Evolutionary conservation across 1,140 invertebrate species (phyloP).

Genomic region (Papilio helenus): DNA sequence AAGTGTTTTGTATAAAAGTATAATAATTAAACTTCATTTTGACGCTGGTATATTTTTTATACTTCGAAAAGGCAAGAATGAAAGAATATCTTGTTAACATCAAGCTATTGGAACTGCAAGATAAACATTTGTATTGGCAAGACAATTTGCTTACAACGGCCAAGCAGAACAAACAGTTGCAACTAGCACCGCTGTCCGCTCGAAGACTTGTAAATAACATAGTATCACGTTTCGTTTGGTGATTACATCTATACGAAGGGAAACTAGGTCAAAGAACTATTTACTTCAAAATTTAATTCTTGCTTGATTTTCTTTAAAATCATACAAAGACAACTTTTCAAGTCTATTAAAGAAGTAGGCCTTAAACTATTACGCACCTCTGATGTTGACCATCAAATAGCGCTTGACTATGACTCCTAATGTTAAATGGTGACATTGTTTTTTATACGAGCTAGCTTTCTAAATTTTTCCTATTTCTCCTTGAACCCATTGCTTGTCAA

Average conservation of each 20-base stretch:
- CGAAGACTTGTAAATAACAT: constrained; percentile 19
- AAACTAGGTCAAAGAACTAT: not conserved
- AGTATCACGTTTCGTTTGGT: constrained; percentile 31
- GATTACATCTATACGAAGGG: not conserved
- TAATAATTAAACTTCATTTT: no score
- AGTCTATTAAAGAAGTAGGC: no score
- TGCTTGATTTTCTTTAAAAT: not conserved
- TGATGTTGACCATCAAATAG: no score
- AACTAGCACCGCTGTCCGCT: not conserved
- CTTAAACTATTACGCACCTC: no score
- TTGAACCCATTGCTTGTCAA: no score
- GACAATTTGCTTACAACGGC: constrained; percentile 31
- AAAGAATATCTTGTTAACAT: constrained; percentile 1
- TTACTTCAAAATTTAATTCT: not conserved
- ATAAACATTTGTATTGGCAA: constrained; percentile 2
- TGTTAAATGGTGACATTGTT: no score
- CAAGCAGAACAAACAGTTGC: constrained; percentile 23
- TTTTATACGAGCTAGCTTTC: no score
- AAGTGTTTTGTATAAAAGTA: no score
- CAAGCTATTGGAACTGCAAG: not conserved
- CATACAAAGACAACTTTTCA: not conserved
- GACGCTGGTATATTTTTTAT: no score
- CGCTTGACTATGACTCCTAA: no score
- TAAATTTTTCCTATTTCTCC: no score
- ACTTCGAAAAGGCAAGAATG: constrained; percentile 13